A percentile compares a stretch with the other conserved stretches of the same genome.
Evolutionary conservation across 2,113 vertebrate species (phyloP).

Genomic region (Atrichornis clamosus): DNA sequence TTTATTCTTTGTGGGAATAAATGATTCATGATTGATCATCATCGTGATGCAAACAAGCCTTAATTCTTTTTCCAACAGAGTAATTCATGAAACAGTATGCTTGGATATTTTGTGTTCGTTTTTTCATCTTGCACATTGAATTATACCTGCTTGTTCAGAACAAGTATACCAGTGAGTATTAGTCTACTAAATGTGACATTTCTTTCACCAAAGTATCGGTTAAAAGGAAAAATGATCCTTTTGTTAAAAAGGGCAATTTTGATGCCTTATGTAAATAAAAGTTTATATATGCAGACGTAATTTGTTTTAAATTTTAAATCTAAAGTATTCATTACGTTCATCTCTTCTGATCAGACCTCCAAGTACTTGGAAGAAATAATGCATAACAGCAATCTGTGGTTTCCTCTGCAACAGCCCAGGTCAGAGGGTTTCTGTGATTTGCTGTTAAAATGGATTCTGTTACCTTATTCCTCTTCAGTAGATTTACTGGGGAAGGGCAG

Average conservation of each 20-base stretch:
- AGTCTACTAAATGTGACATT: conserved; percentile 28
- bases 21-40: conserved; percentile 32
- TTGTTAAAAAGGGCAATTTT: conserved; percentile 50
- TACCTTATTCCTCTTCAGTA: neutral
- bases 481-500: neutral
- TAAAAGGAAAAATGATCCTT: conserved; percentile 22
- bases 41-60: neutral
- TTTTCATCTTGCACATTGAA: neutral
- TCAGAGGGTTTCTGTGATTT: neutral
- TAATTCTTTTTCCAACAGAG: conserved; percentile 38
- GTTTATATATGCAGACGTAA: neutral
- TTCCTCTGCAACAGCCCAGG: neutral
- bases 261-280: conserved; percentile 69
- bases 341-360: neutral
- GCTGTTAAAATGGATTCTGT: neutral
- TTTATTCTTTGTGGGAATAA: conserved; percentile 55
- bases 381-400: neutral
- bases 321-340: neutral
- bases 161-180: neutral
- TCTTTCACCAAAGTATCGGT: conserved; percentile 9
- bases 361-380: neutral
- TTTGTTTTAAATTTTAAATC: conserved; percentile 45
- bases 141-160: conserved; percentile 31
- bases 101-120: neutral
- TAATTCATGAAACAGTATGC: neutral